phyloP scores from a whole-genome alignment of 2,113 vertebrate genomes.

The Brevimyrus niger region DNA sequence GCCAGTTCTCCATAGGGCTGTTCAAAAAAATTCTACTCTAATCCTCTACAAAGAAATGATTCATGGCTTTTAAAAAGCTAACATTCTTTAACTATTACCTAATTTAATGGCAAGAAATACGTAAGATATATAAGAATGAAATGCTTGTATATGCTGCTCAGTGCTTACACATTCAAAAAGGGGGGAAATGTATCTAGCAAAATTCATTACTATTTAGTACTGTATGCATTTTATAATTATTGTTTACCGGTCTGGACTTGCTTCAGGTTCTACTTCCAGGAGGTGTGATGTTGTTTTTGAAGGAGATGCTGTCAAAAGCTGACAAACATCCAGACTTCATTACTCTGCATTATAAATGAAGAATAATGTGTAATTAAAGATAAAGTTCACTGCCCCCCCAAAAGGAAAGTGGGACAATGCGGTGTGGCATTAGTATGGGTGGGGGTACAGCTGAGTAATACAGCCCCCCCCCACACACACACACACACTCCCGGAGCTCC shows the following conservation, averaged over 20 bases:
- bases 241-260: background rate
- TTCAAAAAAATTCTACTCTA: background rate
- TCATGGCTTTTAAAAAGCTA: constrained; percentile 1
- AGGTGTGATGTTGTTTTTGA: background rate
- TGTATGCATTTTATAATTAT: background rate
- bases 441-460: background rate
- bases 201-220: background rate
- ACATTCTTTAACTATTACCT: background rate
- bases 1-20: background rate
- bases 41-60: background rate
- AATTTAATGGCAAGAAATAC: background rate
- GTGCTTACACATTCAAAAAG: background rate
- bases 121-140: background rate
- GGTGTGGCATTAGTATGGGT: background rate
- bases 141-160: background rate
- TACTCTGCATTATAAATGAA: background rate
- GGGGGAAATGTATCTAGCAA: background rate
- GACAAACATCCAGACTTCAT: background rate
- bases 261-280: background rate
- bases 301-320: background rate
- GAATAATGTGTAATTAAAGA: background rate
- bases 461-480: background rate
- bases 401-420: background rate
- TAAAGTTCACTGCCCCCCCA: background rate
- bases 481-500: background rate